Evolutionary conservation across 2,888 invertebrate genomes (phyloP).

Genomic region (Seira ritae): DNA sequence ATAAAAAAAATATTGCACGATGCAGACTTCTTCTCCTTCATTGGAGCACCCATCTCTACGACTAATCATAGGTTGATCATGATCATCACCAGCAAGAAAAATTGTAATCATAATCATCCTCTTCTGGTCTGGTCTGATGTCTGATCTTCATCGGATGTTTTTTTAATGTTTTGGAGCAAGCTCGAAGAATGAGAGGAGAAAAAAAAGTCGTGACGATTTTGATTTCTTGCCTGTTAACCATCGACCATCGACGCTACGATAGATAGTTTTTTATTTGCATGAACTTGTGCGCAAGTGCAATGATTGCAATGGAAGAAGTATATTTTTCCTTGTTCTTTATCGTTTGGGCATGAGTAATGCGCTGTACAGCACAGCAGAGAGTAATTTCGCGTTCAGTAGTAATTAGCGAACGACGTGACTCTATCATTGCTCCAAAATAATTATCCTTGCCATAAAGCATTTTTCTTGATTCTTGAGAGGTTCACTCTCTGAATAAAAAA

Average conservation of each 20-base stretch:
- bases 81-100: conserved; percentile 11
- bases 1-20: conserved; percentile 16
- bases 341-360: conserved; percentile 72
- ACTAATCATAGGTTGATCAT: conserved; percentile 27
- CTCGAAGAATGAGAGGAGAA: not conserved
- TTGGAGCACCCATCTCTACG: conserved; percentile 1
- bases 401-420: conserved; percentile 73
- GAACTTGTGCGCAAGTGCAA: conserved; percentile 44
- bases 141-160: too few species aligned
- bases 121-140: too few species aligned
- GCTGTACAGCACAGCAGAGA: conserved; percentile 55
- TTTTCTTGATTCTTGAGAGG: conserved; percentile 25
- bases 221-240: conserved; percentile 73
- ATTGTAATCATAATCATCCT: not conserved
- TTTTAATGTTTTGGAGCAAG: not conserved
- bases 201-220: conserved; percentile 71
- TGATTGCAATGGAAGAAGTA: conserved; percentile 24
- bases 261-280: conserved; percentile 70
- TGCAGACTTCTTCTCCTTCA: not conserved
- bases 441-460: conserved; percentile 68
- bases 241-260: conserved; percentile 22
- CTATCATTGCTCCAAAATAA: conserved; percentile 71
- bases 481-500: conserved; percentile 1
- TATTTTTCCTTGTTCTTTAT: conserved; percentile 11
- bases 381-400: conserved; percentile 72